Evolutionary conservation across 2,797 vertebrate species (phyloP).

Genomic region (Chelonia mydas): DNA sequence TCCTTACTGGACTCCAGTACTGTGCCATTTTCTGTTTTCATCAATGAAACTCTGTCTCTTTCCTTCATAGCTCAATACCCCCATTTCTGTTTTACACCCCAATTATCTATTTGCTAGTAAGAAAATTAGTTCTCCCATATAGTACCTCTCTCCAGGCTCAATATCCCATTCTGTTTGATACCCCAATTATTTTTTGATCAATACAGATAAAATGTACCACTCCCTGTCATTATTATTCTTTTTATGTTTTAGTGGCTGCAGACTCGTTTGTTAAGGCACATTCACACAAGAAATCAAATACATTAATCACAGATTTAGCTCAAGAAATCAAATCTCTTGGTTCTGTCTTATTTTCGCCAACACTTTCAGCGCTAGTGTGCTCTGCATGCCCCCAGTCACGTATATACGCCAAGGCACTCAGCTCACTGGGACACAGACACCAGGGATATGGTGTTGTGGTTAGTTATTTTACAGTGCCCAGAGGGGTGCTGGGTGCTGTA

Average conservation of each 20-base stretch:
- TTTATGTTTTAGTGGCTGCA: not conserved
- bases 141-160: not conserved
- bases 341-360: not conserved
- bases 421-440: not conserved
- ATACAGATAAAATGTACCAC: not conserved
- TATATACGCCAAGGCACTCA: rapidly evolving
- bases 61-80: not conserved
- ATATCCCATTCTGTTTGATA: not conserved
- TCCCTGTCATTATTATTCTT: not conserved
- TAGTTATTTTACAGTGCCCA: not conserved
- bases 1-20: not conserved
- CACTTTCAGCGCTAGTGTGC: not conserved
- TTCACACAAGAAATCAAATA: not conserved
- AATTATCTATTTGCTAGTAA: not conserved
- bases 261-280: not conserved
- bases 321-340: not conserved
- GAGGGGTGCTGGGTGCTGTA: not conserved
- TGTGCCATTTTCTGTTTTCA: not conserved
- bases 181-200: not conserved
- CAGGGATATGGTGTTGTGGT: rapidly evolving
- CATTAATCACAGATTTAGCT: not conserved
- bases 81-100: not conserved
- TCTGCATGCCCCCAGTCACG: not conserved
- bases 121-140: not conserved
- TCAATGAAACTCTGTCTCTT: not conserved